These are phyloP conservation scores for Platalea minor DNA, from an alignment of 2,797 vertebrate species.

Conservation along the genomic window DNA sequence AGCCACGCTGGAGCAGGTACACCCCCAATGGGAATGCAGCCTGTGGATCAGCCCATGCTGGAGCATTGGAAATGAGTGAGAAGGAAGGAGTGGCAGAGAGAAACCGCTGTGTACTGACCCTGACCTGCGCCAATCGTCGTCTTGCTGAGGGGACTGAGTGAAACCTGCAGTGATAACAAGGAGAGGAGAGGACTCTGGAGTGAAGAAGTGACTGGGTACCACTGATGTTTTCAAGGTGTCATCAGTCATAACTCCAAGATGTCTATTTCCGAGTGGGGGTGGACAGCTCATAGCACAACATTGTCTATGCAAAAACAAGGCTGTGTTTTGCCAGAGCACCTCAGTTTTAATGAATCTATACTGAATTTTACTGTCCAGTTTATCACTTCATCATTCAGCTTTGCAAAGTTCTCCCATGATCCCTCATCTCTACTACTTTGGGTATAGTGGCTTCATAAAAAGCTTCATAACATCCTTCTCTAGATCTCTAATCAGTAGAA, in stretches of 20 bases:
- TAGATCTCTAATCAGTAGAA: not conserved
- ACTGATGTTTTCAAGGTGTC: not conserved
- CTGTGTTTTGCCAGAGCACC: not conserved
- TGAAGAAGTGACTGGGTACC: not conserved
- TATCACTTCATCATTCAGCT: not conserved
- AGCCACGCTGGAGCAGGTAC: not conserved
- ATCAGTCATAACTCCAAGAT: not conserved
- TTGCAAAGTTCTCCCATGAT: not conserved
- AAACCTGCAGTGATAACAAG: not conserved
- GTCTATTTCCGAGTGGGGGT: not conserved
- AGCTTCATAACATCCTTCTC: not conserved
- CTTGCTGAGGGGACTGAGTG: not conserved
- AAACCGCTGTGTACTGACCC: not conserved
- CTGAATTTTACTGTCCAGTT: not conserved
- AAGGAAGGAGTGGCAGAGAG: not conserved
- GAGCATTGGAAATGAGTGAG: not conserved
- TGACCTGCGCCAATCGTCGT: accelerated
- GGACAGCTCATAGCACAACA: too few species aligned
- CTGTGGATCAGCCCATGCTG: not conserved
- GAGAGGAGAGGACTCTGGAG: not conserved
- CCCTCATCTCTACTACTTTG: not conserved
- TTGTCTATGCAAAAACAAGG: not conserved
- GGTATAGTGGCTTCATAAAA: not conserved
- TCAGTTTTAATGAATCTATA: not conserved
- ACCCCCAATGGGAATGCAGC: not conserved